These are phyloP conservation scores for Caenorhabditis doughertyi DNA, from an alignment of 2,888 invertebrate genomes.

Conservation along the genomic window DNA sequence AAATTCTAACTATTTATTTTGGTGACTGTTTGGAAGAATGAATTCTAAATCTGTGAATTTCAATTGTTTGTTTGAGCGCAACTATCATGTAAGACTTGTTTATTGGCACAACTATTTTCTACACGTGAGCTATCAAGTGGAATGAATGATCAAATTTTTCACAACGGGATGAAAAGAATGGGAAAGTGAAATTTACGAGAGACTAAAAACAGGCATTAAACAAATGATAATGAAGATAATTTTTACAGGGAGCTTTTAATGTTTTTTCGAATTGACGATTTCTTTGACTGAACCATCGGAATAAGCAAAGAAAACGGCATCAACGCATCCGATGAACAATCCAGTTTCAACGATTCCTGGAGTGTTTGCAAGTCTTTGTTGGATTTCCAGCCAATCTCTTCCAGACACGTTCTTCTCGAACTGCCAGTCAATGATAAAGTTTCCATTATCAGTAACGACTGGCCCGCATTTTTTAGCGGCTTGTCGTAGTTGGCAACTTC, in stretches of 20 bases:
- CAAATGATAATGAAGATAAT: neutral
- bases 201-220: neutral
- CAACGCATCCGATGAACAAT: constrained; percentile 94
- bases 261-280: constrained; percentile 47
- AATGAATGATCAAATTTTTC: constrained; percentile 13
- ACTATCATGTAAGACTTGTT: neutral
- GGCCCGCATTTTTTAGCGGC: constrained; percentile 94
- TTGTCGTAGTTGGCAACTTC: constrained; percentile 87
- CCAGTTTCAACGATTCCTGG: constrained; percentile 93
- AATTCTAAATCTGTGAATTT: too few relatives aligned
- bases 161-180: constrained; percentile 10
- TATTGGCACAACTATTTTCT: constrained; percentile 5
- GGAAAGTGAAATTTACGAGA: constrained; percentile 32
- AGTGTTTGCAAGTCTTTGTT: constrained; percentile 67
- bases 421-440: constrained; percentile 96
- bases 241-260: neutral
- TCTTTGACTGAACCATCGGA: constrained; percentile 72
- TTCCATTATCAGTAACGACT: constrained; percentile 97
- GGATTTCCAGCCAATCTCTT: constrained; percentile 74
- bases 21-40: too few relatives aligned
- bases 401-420: constrained; percentile 89
- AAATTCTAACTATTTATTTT: too few relatives aligned
- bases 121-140: constrained; percentile 27
- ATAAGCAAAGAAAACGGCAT: constrained; percentile 84
- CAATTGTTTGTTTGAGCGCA: too few relatives aligned